A percentile compares a stretch with the other conserved stretches of the same genome.
Conservation (phyloP, 2,113 vertebrate species). For the Pangasianodon gigas region DNA sequence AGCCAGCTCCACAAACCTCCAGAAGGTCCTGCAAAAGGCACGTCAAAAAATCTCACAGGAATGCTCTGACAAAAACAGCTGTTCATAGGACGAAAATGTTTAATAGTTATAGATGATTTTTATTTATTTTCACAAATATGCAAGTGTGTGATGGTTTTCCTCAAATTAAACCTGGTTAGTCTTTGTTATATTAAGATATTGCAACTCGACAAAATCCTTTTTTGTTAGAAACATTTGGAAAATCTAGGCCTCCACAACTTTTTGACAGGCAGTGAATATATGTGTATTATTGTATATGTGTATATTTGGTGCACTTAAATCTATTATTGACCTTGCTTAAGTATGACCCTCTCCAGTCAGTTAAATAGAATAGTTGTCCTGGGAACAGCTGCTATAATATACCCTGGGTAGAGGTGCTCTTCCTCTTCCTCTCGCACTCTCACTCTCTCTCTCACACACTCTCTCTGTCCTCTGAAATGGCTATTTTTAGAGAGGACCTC, state of each 20-base stretch:
- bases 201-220: neutral
- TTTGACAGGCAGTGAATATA: neutral
- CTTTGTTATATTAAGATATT: neutral
- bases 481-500: constrained; percentile 63
- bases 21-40: neutral
- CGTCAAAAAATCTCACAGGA: too few relatives aligned
- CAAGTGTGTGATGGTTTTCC: neutral
- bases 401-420: constrained; percentile 47
- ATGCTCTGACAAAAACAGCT: neutral
- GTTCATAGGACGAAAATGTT: neutral
- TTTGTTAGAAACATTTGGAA: too few relatives aligned
- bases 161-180: neutral
- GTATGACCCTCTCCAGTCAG: neutral
- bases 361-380: constrained; percentile 12
- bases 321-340: neutral
- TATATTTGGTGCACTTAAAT: neutral
- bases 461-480: constrained; percentile 25
- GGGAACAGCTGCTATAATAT: constrained; percentile 40
- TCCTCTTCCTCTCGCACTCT: neutral
- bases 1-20: neutral
- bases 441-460: neutral
- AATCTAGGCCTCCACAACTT: neutral
- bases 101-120: neutral
- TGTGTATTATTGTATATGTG: too few relatives aligned
- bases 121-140: neutral